Percentiles rank a stretch among this genome's conserved stretches.
Conservation (phyloP, 2,113 vertebrate genomes). For the Axis porcinus region DNA sequence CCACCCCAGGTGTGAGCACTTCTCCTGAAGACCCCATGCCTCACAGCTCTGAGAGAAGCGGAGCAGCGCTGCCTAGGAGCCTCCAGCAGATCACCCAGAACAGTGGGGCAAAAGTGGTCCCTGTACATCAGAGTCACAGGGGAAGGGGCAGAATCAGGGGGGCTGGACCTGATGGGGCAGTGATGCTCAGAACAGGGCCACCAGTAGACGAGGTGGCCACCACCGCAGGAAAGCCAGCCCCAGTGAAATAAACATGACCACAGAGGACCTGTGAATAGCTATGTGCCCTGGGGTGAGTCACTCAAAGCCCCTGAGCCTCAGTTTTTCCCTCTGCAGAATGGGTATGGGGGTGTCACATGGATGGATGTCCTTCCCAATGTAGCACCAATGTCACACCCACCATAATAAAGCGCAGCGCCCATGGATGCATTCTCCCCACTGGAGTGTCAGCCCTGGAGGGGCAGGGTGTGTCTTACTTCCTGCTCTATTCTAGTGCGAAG, state of each 20-base stretch:
- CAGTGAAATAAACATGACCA: neutral
- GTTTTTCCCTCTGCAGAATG: neutral
- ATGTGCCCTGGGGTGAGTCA: neutral
- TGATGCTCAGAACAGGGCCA: neutral
- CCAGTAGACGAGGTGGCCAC: rapidly evolving
- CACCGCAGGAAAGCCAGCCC: neutral
- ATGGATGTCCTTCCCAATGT: rapidly evolving
- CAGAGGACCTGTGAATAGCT: neutral
- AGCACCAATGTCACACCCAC: rapidly evolving
- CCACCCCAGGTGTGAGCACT: neutral
- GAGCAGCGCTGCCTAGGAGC: rapidly evolving
- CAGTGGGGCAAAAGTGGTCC: neutral
- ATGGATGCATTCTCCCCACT: too few species aligned
- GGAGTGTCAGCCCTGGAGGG: neutral
- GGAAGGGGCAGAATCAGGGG: neutral
- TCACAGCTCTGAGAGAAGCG: neutral
- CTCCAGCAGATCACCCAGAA: too few species aligned
- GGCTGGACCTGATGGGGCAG: rapidly evolving
- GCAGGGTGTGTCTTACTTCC: neutral
- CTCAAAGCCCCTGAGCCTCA: rapidly evolving
- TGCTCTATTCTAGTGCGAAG: neutral
- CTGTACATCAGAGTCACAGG: neutral
- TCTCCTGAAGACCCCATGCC: neutral
- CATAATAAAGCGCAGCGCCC: rapidly evolving
- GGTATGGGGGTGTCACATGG: too few species aligned